phyloP scores from a whole-genome alignment of 2,888 invertebrate species.

The Drosophila barbarae region DNA sequence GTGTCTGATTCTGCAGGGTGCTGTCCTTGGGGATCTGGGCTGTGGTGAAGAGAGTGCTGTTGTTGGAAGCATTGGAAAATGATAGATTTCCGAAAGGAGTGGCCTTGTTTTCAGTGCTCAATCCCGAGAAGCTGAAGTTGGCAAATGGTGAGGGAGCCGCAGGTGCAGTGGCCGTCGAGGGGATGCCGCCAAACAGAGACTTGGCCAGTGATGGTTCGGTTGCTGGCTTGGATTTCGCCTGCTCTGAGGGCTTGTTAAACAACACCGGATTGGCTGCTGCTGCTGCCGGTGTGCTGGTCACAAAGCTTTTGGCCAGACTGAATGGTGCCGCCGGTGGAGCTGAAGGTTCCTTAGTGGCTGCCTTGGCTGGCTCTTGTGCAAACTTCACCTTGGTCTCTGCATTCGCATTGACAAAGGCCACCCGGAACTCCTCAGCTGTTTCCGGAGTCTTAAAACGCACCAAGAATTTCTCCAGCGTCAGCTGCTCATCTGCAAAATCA shows the following conservation, averaged over 20 bases:
- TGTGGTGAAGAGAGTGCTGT: conserved; percentile 43
- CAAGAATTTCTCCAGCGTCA: conserved; percentile 88
- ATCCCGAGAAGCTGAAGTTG: conserved; percentile 68
- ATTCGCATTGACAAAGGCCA: conserved; percentile 85
- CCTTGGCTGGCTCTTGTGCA: background rate
- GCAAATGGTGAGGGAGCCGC: conserved; percentile 68
- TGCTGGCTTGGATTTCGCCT: conserved; percentile 2
- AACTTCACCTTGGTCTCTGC: conserved; percentile 58
- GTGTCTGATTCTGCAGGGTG: conserved; percentile 25
- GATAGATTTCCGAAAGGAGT: conserved; percentile 58
- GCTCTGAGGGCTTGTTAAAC: conserved; percentile 24
- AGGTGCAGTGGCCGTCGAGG: conserved; percentile 13
- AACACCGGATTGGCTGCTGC: conserved; percentile 6
- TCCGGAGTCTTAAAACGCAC: conserved; percentile 90
- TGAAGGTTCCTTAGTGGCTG: background rate
- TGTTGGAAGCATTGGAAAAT: conserved; percentile 48
- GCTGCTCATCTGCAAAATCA: conserved; percentile 91
- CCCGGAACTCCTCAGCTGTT: conserved; percentile 86
- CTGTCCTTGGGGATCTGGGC: conserved; percentile 35
- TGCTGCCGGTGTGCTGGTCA: conserved; percentile 71
- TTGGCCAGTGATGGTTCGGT: conserved; percentile 33
- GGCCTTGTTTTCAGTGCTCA: conserved; percentile 4
- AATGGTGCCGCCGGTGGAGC: background rate
- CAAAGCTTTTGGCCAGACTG: conserved; percentile 61
- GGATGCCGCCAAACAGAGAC: conserved; percentile 46